Percentiles rank a stretch among this genome's conserved stretches.
Evolutionary conservation across 2,888 invertebrate genomes (phyloP).

Genomic region (Brachylomia viminalis): DNA sequence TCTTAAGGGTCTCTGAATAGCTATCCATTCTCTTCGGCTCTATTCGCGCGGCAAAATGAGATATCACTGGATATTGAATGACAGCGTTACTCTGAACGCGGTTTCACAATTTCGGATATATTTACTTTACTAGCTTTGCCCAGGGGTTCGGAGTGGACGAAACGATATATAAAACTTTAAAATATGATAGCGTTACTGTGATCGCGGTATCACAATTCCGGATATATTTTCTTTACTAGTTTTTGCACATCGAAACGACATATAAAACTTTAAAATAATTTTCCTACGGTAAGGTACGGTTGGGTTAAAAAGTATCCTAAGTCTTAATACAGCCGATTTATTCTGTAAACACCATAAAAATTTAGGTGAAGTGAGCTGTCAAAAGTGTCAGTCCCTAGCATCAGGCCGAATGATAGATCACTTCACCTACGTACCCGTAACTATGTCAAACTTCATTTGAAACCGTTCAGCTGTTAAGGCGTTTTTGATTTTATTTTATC

Average conservation of each 20-base stretch:
- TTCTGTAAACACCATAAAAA: too few relatives aligned
- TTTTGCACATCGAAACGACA: background rate
- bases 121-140: slow-evolving; percentile 16
- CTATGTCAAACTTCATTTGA: background rate
- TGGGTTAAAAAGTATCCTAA: background rate
- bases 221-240: slow-evolving; percentile 42
- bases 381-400: too few relatives aligned
- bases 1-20: slow-evolving; percentile 75
- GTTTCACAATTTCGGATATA: slow-evolving; percentile 66
- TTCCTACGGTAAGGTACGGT: too few relatives aligned
- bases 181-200: slow-evolving; percentile 82
- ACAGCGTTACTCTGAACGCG: slow-evolving; percentile 79
- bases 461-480: background rate
- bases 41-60: slow-evolving; percentile 87
- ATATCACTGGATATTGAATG: slow-evolving; percentile 89
- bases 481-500: too few relatives aligned
- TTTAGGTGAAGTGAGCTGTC: too few relatives aligned
- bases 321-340: too few relatives aligned
- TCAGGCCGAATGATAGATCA: too few relatives aligned
- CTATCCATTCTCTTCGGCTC: slow-evolving; percentile 81
- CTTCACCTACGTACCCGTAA: too few relatives aligned
- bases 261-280: too few relatives aligned
- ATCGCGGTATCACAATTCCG: slow-evolving; percentile 72
- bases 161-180: too few relatives aligned
- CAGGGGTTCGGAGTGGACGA: background rate